phyloP scores from a whole-genome alignment of 2,113 vertebrate species.

The Cephalopholis sonnerati region DNA sequence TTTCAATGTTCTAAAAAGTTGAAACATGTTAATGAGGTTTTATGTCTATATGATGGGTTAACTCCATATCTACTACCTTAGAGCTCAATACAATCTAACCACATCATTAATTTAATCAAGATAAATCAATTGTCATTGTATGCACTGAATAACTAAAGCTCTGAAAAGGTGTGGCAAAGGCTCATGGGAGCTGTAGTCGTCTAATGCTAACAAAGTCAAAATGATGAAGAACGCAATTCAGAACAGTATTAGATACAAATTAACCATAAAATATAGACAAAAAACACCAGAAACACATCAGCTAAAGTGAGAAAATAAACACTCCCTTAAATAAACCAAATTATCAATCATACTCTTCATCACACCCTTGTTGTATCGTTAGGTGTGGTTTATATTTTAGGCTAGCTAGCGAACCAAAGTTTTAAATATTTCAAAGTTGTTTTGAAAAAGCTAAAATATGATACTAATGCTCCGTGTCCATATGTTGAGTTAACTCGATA shows the following conservation, averaged over 20 bases:
- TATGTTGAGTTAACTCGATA: too few species aligned
- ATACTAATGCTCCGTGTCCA: too few species aligned
- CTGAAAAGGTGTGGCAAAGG: not conserved
- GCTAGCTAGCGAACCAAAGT: too few species aligned
- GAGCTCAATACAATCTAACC: not conserved
- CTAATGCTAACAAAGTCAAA: too few species aligned
- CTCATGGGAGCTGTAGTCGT: constrained; percentile 41
- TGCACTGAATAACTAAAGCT: not conserved
- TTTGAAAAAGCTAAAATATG: too few species aligned
- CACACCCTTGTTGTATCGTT: too few species aligned
- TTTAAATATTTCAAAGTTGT: too few species aligned
- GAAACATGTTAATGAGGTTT: not conserved
- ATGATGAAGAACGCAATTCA: not conserved
- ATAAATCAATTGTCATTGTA: not conserved
- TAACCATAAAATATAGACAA: not conserved
- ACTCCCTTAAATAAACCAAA: too few species aligned
- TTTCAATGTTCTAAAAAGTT: not conserved
- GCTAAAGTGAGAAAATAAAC: too few species aligned
- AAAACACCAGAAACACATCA: not conserved
- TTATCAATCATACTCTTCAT: too few species aligned
- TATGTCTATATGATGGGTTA: not conserved
- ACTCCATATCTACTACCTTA: not conserved
- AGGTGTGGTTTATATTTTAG: too few species aligned
- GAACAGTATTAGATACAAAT: not conserved
- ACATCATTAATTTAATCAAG: not conserved